Evolutionary conservation across 2,113 vertebrate genomes (phyloP).

Genomic region (Hippolais icterina): DNA sequence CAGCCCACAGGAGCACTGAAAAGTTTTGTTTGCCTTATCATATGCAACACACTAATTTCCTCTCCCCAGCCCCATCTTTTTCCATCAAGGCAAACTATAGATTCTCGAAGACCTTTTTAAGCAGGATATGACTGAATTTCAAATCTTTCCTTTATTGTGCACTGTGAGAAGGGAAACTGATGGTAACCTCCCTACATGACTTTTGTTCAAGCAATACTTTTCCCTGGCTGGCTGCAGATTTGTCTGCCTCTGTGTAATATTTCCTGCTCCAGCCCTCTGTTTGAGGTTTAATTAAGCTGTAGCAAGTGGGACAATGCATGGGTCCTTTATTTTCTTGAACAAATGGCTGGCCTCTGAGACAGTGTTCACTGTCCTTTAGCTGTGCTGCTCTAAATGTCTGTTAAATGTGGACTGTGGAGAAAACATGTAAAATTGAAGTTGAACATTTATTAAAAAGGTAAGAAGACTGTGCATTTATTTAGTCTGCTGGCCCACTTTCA

Average conservation of each 20-base stretch:
- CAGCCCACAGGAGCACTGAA: background rate
- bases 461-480: background rate
- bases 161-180: background rate
- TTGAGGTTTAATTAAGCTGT: background rate
- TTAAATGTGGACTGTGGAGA: background rate
- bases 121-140: slow-evolving; percentile 14
- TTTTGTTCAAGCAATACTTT: background rate
- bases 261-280: background rate
- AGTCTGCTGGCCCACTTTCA: background rate
- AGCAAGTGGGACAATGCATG: background rate
- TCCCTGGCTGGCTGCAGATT: background rate
- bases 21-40: background rate
- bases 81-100: background rate
- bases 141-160: background rate
- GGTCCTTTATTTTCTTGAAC: background rate
- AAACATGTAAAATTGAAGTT: background rate
- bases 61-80: background rate
- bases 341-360: background rate
- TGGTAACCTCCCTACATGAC: background rate
- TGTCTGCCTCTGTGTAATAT: background rate
- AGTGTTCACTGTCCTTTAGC: background rate
- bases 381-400: background rate
- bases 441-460: background rate
- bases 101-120: background rate
- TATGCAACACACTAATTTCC: background rate